Conservation (phyloP, 1,140 invertebrate genomes). For the Micrasema longulum region DNA sequence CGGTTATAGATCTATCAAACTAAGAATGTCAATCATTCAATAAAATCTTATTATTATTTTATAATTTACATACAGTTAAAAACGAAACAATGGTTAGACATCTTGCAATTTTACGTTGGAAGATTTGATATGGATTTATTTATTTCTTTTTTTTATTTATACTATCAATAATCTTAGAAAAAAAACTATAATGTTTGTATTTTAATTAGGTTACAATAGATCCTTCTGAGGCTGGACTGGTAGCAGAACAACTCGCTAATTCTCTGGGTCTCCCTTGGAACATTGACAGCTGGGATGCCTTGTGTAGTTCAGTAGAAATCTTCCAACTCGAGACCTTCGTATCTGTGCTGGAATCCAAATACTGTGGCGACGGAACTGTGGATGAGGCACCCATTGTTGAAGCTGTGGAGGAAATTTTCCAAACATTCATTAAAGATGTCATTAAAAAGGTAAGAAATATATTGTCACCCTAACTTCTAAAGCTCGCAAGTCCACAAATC, state of each 20-base stretch:
- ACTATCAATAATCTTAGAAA: conserved; percentile 21
- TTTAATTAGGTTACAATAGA: conserved; percentile 76
- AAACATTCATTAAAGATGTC: conserved; percentile 83
- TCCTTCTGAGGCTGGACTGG: conserved; percentile 73
- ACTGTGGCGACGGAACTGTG: conserved; percentile 69
- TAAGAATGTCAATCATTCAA: no score
- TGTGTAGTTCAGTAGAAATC: conserved; percentile 73
- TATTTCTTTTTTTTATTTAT: no score
- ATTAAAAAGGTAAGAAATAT: conserved; percentile 81
- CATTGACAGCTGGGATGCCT: conserved; percentile 73
- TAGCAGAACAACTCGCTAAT: conserved; percentile 74
- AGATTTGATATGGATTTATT: no score
- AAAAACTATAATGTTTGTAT: conserved; percentile 43
- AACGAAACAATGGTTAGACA: no score
- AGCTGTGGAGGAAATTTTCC: conserved; percentile 80
- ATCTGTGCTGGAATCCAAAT: conserved; percentile 79
- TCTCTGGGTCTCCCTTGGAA: conserved; percentile 78
- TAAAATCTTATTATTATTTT: no score
- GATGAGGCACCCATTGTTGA: conserved; percentile 75
- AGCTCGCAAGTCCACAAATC: no score
- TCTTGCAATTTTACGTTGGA: no score
- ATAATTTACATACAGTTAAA: no score
- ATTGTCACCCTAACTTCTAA: no score
- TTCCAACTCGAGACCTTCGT: conserved; percentile 76
- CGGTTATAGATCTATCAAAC: no score